phyloP scores from a whole-genome alignment of 1,140 invertebrate species.

The Drosophila serrata region DNA sequence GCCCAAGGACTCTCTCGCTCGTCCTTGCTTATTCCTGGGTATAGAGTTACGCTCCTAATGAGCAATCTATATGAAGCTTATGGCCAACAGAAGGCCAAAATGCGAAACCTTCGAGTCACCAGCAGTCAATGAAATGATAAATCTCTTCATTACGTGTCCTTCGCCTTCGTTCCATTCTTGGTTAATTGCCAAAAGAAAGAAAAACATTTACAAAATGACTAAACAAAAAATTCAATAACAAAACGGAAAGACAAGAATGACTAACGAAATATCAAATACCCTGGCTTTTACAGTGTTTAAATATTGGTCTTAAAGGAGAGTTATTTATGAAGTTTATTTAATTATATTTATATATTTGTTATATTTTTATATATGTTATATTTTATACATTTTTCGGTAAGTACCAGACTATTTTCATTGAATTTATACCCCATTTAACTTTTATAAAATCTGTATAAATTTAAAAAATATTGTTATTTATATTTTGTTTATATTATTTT shows the following conservation, averaged over 20 bases:
- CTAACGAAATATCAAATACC: constrained; percentile 6
- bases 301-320: neutral
- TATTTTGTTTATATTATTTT: neutral
- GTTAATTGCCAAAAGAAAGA: constrained; percentile 59
- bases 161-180: constrained; percentile 19
- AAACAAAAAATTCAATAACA: constrained; percentile 61
- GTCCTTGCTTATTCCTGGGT: constrained; percentile 3
- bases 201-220: constrained; percentile 64
- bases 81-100: constrained; percentile 14
- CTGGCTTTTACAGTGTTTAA: neutral
- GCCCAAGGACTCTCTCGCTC: constrained; percentile 41
- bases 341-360: neutral
- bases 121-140: constrained; percentile 54
- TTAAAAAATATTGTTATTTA: neutral
- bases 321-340: neutral
- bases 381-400: neutral
- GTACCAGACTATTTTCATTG: neutral
- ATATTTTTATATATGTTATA: neutral
- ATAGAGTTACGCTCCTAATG: constrained; percentile 53
- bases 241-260: constrained; percentile 3
- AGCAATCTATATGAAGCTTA: constrained; percentile 53
- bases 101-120: constrained; percentile 43
- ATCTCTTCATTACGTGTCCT: constrained; percentile 51
- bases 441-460: neutral
- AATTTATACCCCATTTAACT: neutral